Base-by-base conservation (phyloP, 2,888 invertebrate genomes). In the Troides helena region DNA sequence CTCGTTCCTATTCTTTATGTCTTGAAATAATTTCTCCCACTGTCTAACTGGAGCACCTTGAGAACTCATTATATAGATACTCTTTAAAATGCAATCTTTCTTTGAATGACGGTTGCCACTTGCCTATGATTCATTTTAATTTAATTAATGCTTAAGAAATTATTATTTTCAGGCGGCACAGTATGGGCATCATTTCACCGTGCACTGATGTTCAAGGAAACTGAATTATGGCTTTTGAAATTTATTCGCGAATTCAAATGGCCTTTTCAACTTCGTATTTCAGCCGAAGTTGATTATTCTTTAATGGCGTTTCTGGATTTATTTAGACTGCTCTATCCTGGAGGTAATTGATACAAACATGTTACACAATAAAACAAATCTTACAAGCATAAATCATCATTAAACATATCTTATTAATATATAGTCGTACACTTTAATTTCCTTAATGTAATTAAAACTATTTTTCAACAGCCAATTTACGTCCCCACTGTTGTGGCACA, bases 141-240 rank as follows among this genome's bases (percentile, higher is more conserved):
- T 46, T 14, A 46, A 30, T 30, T 30, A 3, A 46, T 12, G 12
- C 2, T 46, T 46, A 12, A 46, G 14, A 46, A 2, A 12, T 46
- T 12, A 56, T 56, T 56, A 21, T 56, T 56, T 2, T 43, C 77
- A 90, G 91, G 77, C 72, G 79, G 80, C 8, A 77, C 81, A 1
- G 73, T 87, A 18, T 92, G 90, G 90, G 82, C 81, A 17, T 90
- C 92, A 0, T 92, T 90, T 74, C 92, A 90, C 57, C 88, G 92
- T 4, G 83, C 84, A 8, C 76, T 92, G 2, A 71, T 92, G 64
- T 72, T 89, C 2, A 74, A 78, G 21, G 71, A 77, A 18, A 72
- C 78, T 0, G 85, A 85, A 36, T 36, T 57, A 2, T 85, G 82
- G 82, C 72, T 92, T 3, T 72, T 67, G 62, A 72, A 79, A 2